Evolutionary conservation across 1,140 invertebrate genomes (phyloP).

Genomic region (Drosophila santomea): DNA sequence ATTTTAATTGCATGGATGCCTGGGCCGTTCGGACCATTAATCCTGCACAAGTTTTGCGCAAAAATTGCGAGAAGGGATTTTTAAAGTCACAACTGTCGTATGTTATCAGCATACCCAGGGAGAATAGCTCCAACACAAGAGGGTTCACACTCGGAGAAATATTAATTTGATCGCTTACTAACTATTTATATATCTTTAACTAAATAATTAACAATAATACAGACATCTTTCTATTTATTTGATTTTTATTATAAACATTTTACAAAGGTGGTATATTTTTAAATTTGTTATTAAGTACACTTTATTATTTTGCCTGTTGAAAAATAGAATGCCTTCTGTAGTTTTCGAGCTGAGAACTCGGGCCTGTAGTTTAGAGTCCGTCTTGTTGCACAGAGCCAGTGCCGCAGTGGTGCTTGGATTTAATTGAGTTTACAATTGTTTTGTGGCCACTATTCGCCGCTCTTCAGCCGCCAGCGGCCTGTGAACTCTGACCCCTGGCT

Average conservation of each 20-base stretch:
- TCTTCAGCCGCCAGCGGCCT: slow-evolving; percentile 37
- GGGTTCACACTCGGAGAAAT: slow-evolving; percentile 21
- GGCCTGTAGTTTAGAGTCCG: slow-evolving; percentile 53
- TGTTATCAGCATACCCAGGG: slow-evolving; percentile 67
- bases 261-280: too few relatives aligned
- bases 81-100: slow-evolving; percentile 82
- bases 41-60: slow-evolving; percentile 79
- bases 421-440: slow-evolving; percentile 83
- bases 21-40: slow-evolving; percentile 75
- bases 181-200: too few relatives aligned
- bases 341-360: slow-evolving; percentile 41
- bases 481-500: slow-evolving; percentile 42
- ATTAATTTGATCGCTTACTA: not conserved
- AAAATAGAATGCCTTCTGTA: not conserved
- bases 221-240: too few relatives aligned
- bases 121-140: slow-evolving; percentile 17
- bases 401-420: slow-evolving; percentile 74
- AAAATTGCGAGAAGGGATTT: slow-evolving; percentile 76
- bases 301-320: not conserved
- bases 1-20: slow-evolving; percentile 80
- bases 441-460: slow-evolving; percentile 47
- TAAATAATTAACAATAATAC: not conserved
- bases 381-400: slow-evolving; percentile 14
- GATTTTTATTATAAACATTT: not conserved
- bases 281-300: not conserved